These are phyloP conservation scores for Campoplex nolae DNA, from an alignment of 2,888 invertebrate species.

Conservation along the genomic window DNA sequence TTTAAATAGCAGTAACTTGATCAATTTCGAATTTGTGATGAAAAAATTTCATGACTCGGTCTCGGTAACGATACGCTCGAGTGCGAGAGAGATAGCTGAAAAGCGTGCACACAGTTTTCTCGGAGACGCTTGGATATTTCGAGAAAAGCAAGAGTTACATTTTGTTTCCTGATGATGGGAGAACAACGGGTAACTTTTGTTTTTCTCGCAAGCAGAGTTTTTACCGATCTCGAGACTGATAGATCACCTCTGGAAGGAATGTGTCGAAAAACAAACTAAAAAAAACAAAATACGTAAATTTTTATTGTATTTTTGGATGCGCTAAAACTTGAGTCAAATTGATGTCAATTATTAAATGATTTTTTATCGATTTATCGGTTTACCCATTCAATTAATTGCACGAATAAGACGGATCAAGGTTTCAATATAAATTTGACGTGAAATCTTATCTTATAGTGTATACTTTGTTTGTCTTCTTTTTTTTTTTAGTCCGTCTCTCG, in stretches of 20 bases:
- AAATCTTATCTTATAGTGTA: constrained; percentile 35
- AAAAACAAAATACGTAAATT: neutral
- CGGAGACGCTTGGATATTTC: no score
- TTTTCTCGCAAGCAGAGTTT: no score
- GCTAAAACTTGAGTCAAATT: neutral
- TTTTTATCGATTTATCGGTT: no score
- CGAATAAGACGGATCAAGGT: neutral
- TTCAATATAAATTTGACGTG: neutral
- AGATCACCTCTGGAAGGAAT: no score
- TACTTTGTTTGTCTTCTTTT: constrained; percentile 50
- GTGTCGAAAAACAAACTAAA: neutral
- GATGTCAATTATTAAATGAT: neutral
- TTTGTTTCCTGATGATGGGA: no score
- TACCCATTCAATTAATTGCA: neutral
- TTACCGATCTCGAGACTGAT: no score
- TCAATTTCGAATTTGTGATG: neutral
- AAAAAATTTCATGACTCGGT: neutral
- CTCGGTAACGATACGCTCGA: no score
- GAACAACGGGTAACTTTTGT: no score
- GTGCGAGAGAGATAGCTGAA: no score
- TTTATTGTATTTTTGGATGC: neutral
- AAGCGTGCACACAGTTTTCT: no score
- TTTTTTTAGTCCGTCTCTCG: constrained; percentile 64
- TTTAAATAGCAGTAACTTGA: neutral
- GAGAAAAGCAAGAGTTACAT: no score